These are phyloP conservation scores for Drosophila cracens DNA, from an alignment of 2,888 invertebrate species.

Conservation along the genomic window DNA sequence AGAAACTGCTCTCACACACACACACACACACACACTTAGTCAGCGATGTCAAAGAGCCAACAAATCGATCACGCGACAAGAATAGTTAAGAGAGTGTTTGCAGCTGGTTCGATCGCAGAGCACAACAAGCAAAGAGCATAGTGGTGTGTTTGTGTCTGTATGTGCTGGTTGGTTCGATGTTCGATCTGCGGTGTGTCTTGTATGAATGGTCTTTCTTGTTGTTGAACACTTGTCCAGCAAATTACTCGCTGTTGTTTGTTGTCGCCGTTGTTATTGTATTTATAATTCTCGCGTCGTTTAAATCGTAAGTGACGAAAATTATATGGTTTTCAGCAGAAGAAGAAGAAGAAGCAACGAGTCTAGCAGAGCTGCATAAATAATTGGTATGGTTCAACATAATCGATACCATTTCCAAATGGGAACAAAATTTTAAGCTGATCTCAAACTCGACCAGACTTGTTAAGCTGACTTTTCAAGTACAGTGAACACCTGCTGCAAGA, in stretches of 20 bases:
- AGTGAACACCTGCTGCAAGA: not conserved
- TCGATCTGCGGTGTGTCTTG: slow-evolving; percentile 13
- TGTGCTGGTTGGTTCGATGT: slow-evolving; percentile 15
- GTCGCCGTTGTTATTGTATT: slow-evolving; percentile 23
- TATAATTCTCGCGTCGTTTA: slow-evolving; percentile 33
- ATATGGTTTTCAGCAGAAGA: slow-evolving; percentile 3
- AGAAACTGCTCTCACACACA: slow-evolving; percentile 26
- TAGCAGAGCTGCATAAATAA: not conserved
- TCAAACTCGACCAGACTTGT: not conserved
- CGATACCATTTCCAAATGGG: not conserved
- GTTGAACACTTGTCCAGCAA: slow-evolving; percentile 32
- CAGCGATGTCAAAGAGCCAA: slow-evolving; percentile 38
- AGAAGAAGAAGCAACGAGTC: not conserved
- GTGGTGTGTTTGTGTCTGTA: not conserved
- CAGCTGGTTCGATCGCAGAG: slow-evolving; percentile 1
- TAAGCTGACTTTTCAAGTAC: not conserved
- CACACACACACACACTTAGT: slow-evolving; percentile 6
- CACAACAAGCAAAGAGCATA: not conserved
- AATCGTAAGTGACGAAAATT: slow-evolving; percentile 17
- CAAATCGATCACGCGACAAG: slow-evolving; percentile 31
- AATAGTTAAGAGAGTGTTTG: slow-evolving; percentile 21
- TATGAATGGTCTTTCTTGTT: slow-evolving; percentile 16
- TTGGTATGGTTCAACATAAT: not conserved
- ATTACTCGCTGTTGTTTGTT: slow-evolving; percentile 16
- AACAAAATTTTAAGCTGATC: not conserved